Conservation (phyloP, 1,140 invertebrate genomes). For the Tetramorium alpestre region DNA sequence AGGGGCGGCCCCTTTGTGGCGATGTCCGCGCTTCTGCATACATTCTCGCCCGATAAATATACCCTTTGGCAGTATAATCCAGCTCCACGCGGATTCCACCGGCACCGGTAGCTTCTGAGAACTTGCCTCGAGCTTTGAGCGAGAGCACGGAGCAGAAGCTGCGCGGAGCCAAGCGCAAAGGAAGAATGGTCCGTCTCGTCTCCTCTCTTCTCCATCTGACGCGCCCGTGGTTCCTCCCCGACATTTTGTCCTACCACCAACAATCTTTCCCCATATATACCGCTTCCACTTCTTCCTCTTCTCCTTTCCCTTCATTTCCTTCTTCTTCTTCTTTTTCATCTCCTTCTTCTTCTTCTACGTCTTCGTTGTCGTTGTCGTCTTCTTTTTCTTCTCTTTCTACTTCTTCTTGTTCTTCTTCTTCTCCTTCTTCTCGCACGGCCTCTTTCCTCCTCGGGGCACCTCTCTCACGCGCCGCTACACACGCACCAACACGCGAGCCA, state of each 20-base stretch:
- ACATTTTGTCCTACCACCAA: conserved; percentile 59
- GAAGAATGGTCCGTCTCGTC: conserved; percentile 3
- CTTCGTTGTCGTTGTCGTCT: background rate
- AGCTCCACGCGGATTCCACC: conserved; percentile 80
- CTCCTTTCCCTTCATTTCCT: background rate
- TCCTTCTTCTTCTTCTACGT: conserved; percentile 1
- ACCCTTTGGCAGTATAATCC: conserved; percentile 86
- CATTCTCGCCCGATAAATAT: conserved; percentile 86
- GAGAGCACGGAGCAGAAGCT: conserved; percentile 17
- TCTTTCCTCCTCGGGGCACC: conserved; percentile 40
- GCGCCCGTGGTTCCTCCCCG: conserved; percentile 50
- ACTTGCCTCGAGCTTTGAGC: conserved; percentile 71
- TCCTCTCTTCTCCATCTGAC: conserved; percentile 34
- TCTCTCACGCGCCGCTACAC: conserved; percentile 57
- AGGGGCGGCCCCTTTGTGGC: conserved; percentile 84
- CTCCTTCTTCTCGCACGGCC: conserved; percentile 25
- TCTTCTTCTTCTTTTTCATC: conserved; percentile 16
- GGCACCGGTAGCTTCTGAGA: conserved; percentile 81
- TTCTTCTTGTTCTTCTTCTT: background rate
- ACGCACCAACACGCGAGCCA: conserved; percentile 62
- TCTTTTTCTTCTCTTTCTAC: background rate
- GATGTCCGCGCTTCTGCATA: conserved; percentile 85
- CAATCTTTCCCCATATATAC: conserved; percentile 44
- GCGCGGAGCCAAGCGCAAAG: background rate
- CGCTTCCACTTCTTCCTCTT: conserved; percentile 19